A percentile compares a stretch with the other conserved stretches of the same genome.
Evolutionary conservation across 2,797 vertebrate species (phyloP).

Genomic region (Crocidura indochinensis): DNA sequence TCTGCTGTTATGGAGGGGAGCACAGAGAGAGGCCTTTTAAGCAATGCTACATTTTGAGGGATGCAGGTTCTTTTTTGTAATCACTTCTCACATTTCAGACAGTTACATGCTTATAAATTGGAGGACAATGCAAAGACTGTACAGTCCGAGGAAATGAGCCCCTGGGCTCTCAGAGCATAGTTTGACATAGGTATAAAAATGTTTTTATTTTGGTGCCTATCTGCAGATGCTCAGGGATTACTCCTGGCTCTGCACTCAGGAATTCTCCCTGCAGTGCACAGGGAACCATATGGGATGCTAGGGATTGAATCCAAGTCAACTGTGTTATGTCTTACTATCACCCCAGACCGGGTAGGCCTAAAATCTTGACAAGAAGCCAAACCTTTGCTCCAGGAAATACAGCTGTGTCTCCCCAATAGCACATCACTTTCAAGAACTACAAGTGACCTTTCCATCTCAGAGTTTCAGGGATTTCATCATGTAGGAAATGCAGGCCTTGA

Average conservation of each 20-base stretch:
- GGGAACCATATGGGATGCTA: too few species aligned
- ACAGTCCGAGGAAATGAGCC: not conserved
- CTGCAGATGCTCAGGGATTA: too few species aligned
- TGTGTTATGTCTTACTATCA: too few species aligned
- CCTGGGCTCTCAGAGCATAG: not conserved
- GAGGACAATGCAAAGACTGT: not conserved
- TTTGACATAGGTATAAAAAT: not conserved
- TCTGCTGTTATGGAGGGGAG: too few species aligned
- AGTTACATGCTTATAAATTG: not conserved
- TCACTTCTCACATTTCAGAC: not conserved
- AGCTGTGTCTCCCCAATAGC: not conserved
- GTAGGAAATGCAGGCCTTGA: not conserved
- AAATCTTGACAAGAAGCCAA: constrained; percentile 3
- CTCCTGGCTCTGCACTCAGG: too few species aligned
- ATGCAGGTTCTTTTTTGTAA: not conserved
- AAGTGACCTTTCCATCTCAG: not conserved
- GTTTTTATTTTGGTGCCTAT: too few species aligned
- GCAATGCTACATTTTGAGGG: not conserved
- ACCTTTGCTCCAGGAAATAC: not conserved
- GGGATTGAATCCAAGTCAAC: too few species aligned
- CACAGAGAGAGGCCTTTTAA: not conserved
- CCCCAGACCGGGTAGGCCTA: too few species aligned
- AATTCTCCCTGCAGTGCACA: too few species aligned
- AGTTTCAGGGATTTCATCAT: not conserved
- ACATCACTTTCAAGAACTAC: not conserved